These are phyloP conservation scores for Thecophora atra DNA, from an alignment of 2,888 invertebrate genomes.

Conservation along the genomic window DNA sequence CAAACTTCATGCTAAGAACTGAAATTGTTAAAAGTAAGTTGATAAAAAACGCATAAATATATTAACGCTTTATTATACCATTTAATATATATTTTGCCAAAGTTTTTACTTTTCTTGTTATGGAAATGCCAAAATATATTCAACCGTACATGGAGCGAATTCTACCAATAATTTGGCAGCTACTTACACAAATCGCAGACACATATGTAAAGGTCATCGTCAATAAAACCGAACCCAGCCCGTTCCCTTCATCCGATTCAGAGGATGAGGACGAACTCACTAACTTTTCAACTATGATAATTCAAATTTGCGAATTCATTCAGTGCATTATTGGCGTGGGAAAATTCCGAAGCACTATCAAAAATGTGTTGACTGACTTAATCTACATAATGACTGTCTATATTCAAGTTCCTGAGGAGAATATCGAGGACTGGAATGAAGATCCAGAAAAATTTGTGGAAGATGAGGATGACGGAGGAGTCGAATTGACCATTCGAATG, in stretches of 20 bases:
- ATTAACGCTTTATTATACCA: not conserved
- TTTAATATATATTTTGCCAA: not conserved
- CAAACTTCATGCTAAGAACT: slow-evolving; percentile 73
- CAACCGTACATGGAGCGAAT: slow-evolving; percentile 71
- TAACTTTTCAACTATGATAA: slow-evolving; percentile 73
- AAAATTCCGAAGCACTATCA: slow-evolving; percentile 69
- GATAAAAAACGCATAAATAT: not conserved
- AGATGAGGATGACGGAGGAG: slow-evolving; percentile 74
- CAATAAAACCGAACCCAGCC: slow-evolving; percentile 68
- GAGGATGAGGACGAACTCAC: slow-evolving; percentile 71
- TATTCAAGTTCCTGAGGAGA: slow-evolving; percentile 77
- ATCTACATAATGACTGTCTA: slow-evolving; percentile 75
- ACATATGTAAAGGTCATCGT: slow-evolving; percentile 73
- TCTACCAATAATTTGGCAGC: slow-evolving; percentile 74
- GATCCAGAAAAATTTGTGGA: slow-evolving; percentile 76
- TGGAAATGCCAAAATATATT: slow-evolving; percentile 72
- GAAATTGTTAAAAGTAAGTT: slow-evolving; percentile 71
- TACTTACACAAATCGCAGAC: slow-evolving; percentile 74
- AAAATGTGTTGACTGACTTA: slow-evolving; percentile 72
- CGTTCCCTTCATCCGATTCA: slow-evolving; percentile 70
- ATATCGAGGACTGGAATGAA: slow-evolving; percentile 72
- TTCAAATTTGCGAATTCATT: slow-evolving; percentile 76
- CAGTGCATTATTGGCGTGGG: slow-evolving; percentile 70
- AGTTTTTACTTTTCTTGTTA: slow-evolving; percentile 72
- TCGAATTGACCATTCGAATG: slow-evolving; percentile 72